phyloP scores from a whole-genome alignment of 2,797 vertebrate genomes.

The Carduelis carduelis region DNA sequence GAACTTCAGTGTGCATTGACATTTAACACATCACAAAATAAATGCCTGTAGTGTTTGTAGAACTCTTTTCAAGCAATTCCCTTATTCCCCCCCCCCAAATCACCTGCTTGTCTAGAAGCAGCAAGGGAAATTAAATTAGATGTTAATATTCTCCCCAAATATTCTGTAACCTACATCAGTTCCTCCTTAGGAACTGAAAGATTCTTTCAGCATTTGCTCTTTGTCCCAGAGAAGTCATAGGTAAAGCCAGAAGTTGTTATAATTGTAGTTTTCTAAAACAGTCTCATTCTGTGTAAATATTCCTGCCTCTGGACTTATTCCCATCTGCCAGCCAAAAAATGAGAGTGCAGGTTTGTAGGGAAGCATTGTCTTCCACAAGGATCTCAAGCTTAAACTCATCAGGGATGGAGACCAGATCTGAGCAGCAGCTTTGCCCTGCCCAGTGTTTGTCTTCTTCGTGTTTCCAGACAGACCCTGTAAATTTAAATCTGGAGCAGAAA shows the following conservation, averaged over 20 bases:
- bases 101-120: not conserved
- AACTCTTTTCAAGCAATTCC: not conserved
- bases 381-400: not conserved
- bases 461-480: not conserved
- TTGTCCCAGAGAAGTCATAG: conserved; percentile 1
- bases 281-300: not conserved
- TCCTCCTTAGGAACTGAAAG: not conserved
- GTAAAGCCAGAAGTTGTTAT: conserved; percentile 9
- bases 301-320: not conserved
- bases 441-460: not conserved
- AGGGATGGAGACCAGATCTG: not conserved
- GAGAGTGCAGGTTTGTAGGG: not conserved
- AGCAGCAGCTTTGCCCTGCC: not conserved
- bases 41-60: conserved; percentile 9
- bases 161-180: not conserved
- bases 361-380: not conserved
- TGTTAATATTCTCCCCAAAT: conserved; percentile 20
- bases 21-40: conserved; percentile 46
- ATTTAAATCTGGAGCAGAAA: not conserved
- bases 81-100: not conserved
- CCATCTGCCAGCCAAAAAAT: not conserved
- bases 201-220: conserved; percentile 21
- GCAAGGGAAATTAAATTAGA: conserved; percentile 37
- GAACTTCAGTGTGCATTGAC: not conserved
- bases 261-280: not conserved